These are phyloP conservation scores for Umimayanthus kanabou DNA, from an alignment of 92 coral and sea anemone species.

Conservation along the genomic window DNA sequence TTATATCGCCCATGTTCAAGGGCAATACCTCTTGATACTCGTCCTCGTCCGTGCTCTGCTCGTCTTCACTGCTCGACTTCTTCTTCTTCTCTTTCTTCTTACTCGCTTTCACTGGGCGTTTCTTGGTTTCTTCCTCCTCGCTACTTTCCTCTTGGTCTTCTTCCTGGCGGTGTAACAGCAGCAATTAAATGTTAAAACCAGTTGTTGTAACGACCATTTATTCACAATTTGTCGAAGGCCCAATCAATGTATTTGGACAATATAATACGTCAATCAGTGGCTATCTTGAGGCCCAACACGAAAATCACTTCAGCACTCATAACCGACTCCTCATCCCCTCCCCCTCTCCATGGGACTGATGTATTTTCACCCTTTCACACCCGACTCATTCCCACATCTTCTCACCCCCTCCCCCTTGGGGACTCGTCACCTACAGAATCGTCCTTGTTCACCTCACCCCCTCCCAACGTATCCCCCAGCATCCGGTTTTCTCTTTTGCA, in stretches of 20 bases:
- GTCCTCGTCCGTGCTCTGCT: constrained; percentile 19
- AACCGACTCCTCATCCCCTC: no score
- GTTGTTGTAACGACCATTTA: no score
- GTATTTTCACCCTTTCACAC: background rate
- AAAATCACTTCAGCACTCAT: no score
- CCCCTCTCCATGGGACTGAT: background rate
- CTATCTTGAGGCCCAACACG: no score
- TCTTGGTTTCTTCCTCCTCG: constrained; percentile 19
- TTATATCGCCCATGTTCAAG: background rate
- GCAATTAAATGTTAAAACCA: background rate
- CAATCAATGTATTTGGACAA: background rate
- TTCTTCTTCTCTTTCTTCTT: background rate
- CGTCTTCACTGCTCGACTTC: background rate
- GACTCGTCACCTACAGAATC: background rate
- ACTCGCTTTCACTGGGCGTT: background rate
- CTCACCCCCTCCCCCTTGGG: background rate
- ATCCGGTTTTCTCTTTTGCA: no score
- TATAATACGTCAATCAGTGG: no score
- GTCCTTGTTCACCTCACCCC: background rate
- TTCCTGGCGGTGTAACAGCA: background rate
- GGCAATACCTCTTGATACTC: constrained; percentile 15
- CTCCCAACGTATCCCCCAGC: no score
- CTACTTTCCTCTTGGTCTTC: constrained; percentile 28
- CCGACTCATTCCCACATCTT: background rate
- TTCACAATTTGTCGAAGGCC: background rate